Percentiles rank a stretch among this genome's conserved stretches.
These are phyloP conservation scores for Lasioglossum lativentre DNA, from an alignment of 2,888 invertebrate genomes.

Conservation along the genomic window DNA sequence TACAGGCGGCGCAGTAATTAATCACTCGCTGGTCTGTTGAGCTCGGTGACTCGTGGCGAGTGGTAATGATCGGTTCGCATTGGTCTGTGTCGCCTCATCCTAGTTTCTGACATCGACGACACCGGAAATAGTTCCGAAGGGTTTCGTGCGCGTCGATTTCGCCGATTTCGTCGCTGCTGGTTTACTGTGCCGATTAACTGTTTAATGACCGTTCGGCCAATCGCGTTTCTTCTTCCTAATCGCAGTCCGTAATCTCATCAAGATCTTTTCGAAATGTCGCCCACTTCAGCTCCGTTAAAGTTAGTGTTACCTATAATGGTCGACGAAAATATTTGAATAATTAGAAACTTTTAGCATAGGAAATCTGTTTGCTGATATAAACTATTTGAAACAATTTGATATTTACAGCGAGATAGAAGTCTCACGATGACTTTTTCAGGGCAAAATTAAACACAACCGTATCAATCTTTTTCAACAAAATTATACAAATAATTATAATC, in stretches of 20 bases:
- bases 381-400: too few species aligned
- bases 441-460: too few species aligned
- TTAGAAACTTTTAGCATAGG: too few species aligned
- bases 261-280: background rate
- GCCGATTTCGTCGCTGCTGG: conserved; percentile 8
- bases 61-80: background rate
- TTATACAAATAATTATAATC: too few species aligned
- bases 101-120: conserved; percentile 53
- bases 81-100: conserved; percentile 35
- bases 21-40: conserved; percentile 48
- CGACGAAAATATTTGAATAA: too few species aligned
- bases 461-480: too few species aligned
- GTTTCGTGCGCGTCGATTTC: conserved; percentile 10
- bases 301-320: background rate
- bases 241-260: background rate
- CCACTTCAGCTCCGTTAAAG: background rate
- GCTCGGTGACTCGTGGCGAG: background rate
- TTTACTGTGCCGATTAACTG: conserved; percentile 9
- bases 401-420: too few species aligned
- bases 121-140: conserved; percentile 54
- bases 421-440: too few species aligned
- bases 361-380: too few species aligned
- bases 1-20: conserved; percentile 59
- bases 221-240: conserved; percentile 10
- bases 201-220: conserved; percentile 20